These are phyloP conservation scores for Myocastor coypus DNA, from an alignment of 2,113 vertebrate species.

Conservation along the genomic window DNA sequence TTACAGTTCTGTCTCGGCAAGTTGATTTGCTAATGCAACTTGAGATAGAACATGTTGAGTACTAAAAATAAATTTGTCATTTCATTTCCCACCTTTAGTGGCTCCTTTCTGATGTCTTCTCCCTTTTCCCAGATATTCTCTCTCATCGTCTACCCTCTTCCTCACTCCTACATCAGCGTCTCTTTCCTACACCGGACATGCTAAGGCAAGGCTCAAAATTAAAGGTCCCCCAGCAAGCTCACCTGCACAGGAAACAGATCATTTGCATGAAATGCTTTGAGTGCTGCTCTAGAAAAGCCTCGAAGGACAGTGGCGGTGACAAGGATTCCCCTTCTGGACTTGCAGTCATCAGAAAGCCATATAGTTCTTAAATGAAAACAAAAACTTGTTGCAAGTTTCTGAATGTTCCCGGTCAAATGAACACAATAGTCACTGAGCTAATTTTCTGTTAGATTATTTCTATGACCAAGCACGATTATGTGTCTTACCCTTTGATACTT, in stretches of 20 bases:
- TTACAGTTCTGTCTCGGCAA: not conserved
- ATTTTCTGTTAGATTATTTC: conserved; percentile 50
- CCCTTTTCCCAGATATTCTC: not conserved
- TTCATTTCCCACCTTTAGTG: conserved; percentile 27
- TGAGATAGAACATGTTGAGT: not conserved
- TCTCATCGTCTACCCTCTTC: not conserved
- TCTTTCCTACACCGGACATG: no score
- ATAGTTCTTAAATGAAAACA: not conserved
- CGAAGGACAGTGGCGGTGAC: not conserved
- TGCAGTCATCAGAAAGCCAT: not conserved
- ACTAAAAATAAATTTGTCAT: conserved; percentile 11
- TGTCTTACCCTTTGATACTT: not conserved
- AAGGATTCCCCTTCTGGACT: not conserved
- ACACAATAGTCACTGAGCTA: not conserved
- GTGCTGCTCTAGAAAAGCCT: not conserved
- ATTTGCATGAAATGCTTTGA: not conserved
- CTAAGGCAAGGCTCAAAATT: not conserved
- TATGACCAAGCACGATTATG: not conserved
- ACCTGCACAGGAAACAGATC: not conserved
- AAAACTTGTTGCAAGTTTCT: not conserved
- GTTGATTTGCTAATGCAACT: not conserved
- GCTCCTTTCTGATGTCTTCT: not conserved
- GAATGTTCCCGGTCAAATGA: not conserved
- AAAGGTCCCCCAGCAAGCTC: not conserved
- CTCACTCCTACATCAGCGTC: no score